A percentile compares a stretch with the other conserved stretches of the same genome.
Conservation (phyloP, 2,797 vertebrate species). For the Poecilia picta region DNA sequence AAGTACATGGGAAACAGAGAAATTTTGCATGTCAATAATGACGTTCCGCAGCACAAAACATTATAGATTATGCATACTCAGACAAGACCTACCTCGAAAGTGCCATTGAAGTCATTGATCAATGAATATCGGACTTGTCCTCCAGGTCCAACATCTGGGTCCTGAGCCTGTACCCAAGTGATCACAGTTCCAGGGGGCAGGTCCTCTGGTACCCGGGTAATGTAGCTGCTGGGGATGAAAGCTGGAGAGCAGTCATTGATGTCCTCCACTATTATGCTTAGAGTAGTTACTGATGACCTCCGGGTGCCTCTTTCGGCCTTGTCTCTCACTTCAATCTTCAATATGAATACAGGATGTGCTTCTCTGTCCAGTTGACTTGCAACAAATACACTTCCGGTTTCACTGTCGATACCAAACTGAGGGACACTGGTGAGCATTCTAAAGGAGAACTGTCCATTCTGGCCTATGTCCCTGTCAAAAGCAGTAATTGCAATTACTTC, state of each 20-base stretch:
- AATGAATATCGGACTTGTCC: conserved; percentile 90
- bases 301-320: conserved; percentile 86
- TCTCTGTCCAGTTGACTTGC: conserved; percentile 89
- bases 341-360: conserved; percentile 74
- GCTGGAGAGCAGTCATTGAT: conserved; percentile 93
- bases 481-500: conserved; percentile 86
- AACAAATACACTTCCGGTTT: conserved; percentile 89
- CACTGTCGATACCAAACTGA: conserved; percentile 88
- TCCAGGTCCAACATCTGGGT: conserved; percentile 89
- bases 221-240: conserved; percentile 90
- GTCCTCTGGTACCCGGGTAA: conserved; percentile 90
- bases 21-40: neutral
- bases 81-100: conserved; percentile 82
- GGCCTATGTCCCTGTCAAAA: conserved; percentile 87
- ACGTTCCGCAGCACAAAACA: too few species aligned
- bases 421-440: conserved; percentile 84
- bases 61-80: neutral
- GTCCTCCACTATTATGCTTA: conserved; percentile 90
- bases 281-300: conserved; percentile 84
- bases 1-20: neutral
- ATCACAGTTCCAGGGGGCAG: conserved; percentile 90
- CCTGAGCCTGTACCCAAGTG: conserved; percentile 91
- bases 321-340: conserved; percentile 93
- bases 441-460: conserved; percentile 89
- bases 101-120: conserved; percentile 86